These are phyloP conservation scores for Watersipora subatra DNA, from an alignment of 1,140 invertebrate genomes.

Conservation along the genomic window DNA sequence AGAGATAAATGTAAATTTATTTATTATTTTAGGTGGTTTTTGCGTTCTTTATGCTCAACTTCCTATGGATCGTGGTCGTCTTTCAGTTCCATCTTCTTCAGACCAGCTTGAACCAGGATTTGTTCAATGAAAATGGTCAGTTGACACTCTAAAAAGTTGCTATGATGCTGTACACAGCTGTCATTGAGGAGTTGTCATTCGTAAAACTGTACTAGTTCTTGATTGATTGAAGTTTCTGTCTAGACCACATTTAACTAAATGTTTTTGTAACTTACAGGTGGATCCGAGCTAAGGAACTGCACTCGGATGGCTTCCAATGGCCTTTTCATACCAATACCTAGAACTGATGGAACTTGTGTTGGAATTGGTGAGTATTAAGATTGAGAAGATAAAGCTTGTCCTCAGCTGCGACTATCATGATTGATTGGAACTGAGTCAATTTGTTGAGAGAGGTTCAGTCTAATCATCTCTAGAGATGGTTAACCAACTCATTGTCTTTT, in stretches of 20 bases:
- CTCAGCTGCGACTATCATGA: no score
- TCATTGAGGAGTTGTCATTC: no score
- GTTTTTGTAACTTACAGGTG: no score
- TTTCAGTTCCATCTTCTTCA: slow-evolving; percentile 64
- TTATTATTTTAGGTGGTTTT: slow-evolving; percentile 71
- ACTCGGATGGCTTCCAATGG: slow-evolving; percentile 22
- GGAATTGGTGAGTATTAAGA: slow-evolving; percentile 9
- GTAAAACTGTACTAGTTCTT: no score
- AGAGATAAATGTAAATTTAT: no score
- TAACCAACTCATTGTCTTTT: no score
- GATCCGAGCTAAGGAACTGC: slow-evolving; percentile 24
- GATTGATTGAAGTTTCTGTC: no score
- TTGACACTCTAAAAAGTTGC: slow-evolving; percentile 50
- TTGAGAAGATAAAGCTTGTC: no score
- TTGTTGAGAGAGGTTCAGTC: no score
- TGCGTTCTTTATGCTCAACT: slow-evolving; percentile 94
- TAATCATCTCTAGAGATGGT: no score
- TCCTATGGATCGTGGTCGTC: slow-evolving; percentile 92
- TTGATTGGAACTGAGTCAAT: no score
- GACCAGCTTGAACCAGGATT: slow-evolving; percentile 74
- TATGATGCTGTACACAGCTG: neutral
- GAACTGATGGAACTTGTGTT: slow-evolving; percentile 2
- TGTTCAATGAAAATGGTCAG: slow-evolving; percentile 80
- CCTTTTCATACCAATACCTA: slow-evolving; percentile 15
- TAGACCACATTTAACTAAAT: no score